These are phyloP conservation scores for Lepilemur ruficaudatus DNA, from an alignment of 2,797 vertebrate genomes.

Conservation along the genomic window DNA sequence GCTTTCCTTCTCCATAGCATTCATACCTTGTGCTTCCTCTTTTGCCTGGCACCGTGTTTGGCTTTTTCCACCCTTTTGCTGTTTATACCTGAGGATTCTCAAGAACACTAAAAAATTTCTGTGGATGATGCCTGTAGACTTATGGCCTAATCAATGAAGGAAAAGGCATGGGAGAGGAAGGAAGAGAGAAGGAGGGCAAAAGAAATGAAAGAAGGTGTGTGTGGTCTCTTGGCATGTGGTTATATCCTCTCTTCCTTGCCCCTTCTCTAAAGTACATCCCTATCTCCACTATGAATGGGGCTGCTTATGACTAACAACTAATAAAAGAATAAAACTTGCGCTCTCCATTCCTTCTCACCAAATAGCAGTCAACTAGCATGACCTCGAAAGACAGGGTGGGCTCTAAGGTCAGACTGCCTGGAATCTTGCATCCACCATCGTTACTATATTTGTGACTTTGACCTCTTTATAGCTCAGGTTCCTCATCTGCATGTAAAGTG, in stretches of 20 bases:
- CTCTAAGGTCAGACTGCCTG: not conserved
- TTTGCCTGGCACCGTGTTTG: not conserved
- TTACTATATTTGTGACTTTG: not conserved
- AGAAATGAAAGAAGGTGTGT: not conserved
- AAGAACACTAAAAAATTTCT: not conserved
- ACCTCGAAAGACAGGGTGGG: not conserved
- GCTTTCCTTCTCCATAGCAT: not conserved
- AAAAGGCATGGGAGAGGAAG: not conserved
- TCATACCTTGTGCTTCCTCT: not conserved
- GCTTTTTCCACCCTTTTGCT: not conserved
- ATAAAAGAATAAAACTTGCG: not conserved
- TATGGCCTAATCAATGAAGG: not conserved
- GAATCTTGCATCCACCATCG: not conserved
- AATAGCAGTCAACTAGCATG: not conserved
- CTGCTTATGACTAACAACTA: not conserved
- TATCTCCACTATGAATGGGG: not conserved
- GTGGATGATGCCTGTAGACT: not conserved
- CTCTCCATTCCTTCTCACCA: not conserved
- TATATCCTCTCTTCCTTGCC: not conserved
- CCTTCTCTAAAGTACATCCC: not conserved
- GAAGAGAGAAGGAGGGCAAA: not conserved
- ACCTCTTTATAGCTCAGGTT: slow-evolving; percentile 52
- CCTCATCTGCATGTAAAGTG: slow-evolving; percentile 46
- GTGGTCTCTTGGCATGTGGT: not conserved
- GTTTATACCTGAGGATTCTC: not conserved